Evolutionary conservation across 2,797 vertebrate genomes (phyloP), one percentile per base, ranked within the genome.

Genomic region (Lateolabrax maculatus): DNA sequence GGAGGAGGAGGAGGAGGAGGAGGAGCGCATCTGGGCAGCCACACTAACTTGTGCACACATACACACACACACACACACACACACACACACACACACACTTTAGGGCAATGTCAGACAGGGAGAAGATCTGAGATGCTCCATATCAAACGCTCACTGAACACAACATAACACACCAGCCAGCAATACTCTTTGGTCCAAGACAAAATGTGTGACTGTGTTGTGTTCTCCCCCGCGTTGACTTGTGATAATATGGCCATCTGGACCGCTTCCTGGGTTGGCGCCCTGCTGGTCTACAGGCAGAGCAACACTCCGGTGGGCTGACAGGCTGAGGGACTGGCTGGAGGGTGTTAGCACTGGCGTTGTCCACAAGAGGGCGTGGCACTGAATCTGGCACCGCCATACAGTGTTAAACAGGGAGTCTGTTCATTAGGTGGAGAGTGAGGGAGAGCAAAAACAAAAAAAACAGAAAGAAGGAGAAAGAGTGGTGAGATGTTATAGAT

Each of bases 311-410:
- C 79, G 84, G 60, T 84, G 88, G 90, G 91, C 84, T 77, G 83
- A 77, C 76, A 75, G 88, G 87, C 77, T 79, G 84, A 60, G 49
- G 79, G 66, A 75, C 79, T 77, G 84, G 83, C 81, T 74, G 75
- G 77, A 87, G 77, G 89, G 80, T 84, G 86, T 89, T 86, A 76
- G 80, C 84, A 79, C 90, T 90, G 88, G 87, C 67, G 84, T 89
- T 75, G 86, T 93, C 91, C 93, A 92, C 92, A 80, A 87, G 92
- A 91, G 89, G 90, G 91, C 75, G 80, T 87, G 90, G 83, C 88
- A 90, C 90, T 86, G 87, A 84, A 77, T 91, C 90, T 93, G 92
- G 92, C 90, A 88, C 90, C 25, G 76, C 87, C 83, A 34, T 87
- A 87, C 89, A 89, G 87, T 87, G 87, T 89, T 81, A 80, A 88